phyloP scores from a whole-genome alignment of 2,797 vertebrate genomes.

The Neomorphus geoffroyi region DNA sequence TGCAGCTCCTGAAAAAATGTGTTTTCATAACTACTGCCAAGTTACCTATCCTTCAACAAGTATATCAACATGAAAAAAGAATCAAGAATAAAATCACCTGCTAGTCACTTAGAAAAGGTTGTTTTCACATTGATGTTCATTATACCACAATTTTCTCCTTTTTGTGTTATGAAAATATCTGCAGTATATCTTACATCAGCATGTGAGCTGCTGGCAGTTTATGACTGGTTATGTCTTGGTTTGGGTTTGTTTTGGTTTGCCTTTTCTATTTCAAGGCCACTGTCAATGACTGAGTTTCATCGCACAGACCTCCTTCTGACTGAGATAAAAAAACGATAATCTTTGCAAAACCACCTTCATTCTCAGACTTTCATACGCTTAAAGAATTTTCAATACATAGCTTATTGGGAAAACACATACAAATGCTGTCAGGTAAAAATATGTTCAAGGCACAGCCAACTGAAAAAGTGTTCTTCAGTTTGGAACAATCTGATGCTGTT shows the following conservation, averaged over 20 bases:
- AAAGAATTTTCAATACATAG: background rate
- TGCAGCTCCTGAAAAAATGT: background rate
- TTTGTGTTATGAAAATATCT: background rate
- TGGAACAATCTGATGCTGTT: background rate
- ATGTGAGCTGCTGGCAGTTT: background rate
- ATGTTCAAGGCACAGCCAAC: background rate
- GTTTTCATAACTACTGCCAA: background rate
- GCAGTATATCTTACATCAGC: background rate
- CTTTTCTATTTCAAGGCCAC: background rate
- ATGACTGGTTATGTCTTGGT: background rate
- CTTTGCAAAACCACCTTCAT: background rate
- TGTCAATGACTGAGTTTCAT: background rate
- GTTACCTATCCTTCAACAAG: background rate
- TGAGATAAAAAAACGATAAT: background rate
- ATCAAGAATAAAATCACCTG: background rate
- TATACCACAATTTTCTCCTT: background rate
- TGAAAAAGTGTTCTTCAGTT: background rate
- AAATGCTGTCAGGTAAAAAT: background rate
- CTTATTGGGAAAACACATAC: background rate
- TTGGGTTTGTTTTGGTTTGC: background rate
- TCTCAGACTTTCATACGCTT: background rate
- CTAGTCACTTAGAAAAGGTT: background rate
- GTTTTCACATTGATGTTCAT: background rate
- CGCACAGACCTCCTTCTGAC: background rate
- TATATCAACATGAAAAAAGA: background rate